Conservation (phyloP, 2,888 invertebrate genomes). For the Diaperis boleti region DNA sequence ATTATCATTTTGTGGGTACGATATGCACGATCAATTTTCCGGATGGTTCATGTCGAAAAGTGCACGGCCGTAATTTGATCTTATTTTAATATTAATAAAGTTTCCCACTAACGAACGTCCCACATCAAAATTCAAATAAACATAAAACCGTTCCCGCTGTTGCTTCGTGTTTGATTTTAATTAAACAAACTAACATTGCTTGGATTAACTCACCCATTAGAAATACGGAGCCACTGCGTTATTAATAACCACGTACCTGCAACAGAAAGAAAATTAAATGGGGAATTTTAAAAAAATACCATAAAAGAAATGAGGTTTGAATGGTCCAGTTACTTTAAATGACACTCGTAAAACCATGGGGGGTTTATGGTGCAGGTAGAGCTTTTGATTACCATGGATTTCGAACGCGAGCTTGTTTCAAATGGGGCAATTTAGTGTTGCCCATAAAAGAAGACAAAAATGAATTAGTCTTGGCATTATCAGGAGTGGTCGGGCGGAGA, state of each 20-base stretch:
- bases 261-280: slow-evolving; percentile 26
- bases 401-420: not conserved
- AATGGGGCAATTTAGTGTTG: not conserved
- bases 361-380: slow-evolving; percentile 4
- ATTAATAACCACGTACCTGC: slow-evolving; percentile 22
- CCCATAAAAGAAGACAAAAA: not conserved
- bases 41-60: not conserved
- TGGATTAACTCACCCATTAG: slow-evolving; percentile 23
- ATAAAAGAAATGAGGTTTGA: slow-evolving; percentile 11
- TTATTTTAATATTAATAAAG: slow-evolving; percentile 24
- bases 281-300: slow-evolving; percentile 10
- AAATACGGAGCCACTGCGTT: not conserved
- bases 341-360: slow-evolving; percentile 12
- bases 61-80: slow-evolving; percentile 19
- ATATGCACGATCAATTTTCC: slow-evolving; percentile 19
- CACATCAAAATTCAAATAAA: slow-evolving; percentile 10
- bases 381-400: slow-evolving; percentile 20
- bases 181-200: not conserved
- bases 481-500: not conserved
- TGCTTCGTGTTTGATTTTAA: slow-evolving; percentile 1
- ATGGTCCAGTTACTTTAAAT: slow-evolving; percentile 29
- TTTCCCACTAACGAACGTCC: slow-evolving; percentile 21
- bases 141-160: not conserved
- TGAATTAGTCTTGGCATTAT: not conserved
- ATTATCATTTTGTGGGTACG: slow-evolving; percentile 15